phyloP scores from a whole-genome alignment of 2,797 vertebrate species.

The Podarcis lilfordi region DNA sequence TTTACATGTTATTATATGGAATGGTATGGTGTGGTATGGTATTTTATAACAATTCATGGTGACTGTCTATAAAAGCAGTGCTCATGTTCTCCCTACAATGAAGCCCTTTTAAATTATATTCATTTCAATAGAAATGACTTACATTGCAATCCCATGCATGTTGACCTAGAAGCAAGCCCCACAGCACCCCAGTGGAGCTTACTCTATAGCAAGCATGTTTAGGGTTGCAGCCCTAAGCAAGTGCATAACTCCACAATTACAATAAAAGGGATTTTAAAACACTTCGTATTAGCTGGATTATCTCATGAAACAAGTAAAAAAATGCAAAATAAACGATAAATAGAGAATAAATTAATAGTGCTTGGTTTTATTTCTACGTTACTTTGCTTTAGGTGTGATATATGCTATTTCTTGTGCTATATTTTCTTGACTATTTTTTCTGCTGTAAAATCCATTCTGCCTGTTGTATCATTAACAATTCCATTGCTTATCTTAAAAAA shows the following conservation, averaged over 20 bases:
- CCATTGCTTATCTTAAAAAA: slow-evolving; percentile 37
- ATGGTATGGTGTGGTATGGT: background rate
- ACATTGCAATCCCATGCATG: too few relatives aligned
- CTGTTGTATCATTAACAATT: slow-evolving; percentile 31
- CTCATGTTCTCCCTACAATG: background rate
- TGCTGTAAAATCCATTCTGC: slow-evolving; percentile 6
- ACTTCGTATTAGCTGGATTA: background rate
- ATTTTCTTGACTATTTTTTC: background rate
- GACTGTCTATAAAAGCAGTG: background rate
- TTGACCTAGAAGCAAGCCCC: too few relatives aligned
- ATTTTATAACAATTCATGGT: background rate
- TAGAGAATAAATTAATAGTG: background rate
- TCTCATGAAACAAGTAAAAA: background rate
- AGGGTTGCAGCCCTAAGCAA: background rate
- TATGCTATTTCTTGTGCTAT: background rate
- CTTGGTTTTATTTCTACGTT: background rate
- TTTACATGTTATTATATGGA: background rate
- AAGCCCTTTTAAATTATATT: background rate
- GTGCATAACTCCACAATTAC: background rate
- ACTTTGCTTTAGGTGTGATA: background rate
- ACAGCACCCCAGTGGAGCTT: background rate
- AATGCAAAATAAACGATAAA: background rate
- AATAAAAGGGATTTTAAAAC: background rate
- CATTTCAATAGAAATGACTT: background rate
- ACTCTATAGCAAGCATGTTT: background rate